Conservation (phyloP, 2,888 invertebrate genomes). For the Napeogenes inachia region DNA sequence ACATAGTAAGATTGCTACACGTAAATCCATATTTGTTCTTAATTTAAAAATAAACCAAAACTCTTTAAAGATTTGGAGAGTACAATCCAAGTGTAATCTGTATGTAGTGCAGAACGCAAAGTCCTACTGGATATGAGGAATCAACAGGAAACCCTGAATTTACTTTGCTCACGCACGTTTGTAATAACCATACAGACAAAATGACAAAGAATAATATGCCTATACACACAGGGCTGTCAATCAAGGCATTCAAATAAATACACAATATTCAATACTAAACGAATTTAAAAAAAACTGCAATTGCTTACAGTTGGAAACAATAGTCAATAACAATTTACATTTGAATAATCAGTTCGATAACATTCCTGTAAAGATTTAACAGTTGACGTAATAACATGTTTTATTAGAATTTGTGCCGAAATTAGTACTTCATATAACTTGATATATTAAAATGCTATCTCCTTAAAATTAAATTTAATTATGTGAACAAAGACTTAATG, state of each 20-base stretch:
- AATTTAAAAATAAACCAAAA: neutral
- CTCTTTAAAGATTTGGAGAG: neutral
- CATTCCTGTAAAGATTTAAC: too few relatives aligned
- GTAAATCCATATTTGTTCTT: conserved; percentile 44
- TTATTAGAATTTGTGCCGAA: too few relatives aligned
- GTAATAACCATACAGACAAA: conserved; percentile 37
- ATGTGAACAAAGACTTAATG: too few relatives aligned
- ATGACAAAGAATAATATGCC: conserved; percentile 18
- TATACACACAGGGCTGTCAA: conserved; percentile 19
- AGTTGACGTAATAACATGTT: too few relatives aligned
- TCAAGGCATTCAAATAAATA: neutral
- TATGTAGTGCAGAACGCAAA: conserved; percentile 27
- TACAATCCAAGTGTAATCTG: neutral
- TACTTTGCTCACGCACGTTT: conserved; percentile 49
- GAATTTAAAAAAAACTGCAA: neutral
- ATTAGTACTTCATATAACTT: too few relatives aligned
- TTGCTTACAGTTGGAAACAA: neutral
- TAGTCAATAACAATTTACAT: too few relatives aligned
- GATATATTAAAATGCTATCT: too few relatives aligned
- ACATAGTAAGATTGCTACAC: conserved; percentile 44
- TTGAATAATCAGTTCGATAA: too few relatives aligned
- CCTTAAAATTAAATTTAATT: too few relatives aligned
- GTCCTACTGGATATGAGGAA: conserved; percentile 45
- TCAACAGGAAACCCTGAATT: conserved; percentile 60
- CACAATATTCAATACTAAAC: neutral